A percentile compares a stretch with the other conserved stretches of the same genome.
These are phyloP conservation scores for Ethmia dodecea DNA, from an alignment of 2,888 invertebrate species.

Conservation along the genomic window DNA sequence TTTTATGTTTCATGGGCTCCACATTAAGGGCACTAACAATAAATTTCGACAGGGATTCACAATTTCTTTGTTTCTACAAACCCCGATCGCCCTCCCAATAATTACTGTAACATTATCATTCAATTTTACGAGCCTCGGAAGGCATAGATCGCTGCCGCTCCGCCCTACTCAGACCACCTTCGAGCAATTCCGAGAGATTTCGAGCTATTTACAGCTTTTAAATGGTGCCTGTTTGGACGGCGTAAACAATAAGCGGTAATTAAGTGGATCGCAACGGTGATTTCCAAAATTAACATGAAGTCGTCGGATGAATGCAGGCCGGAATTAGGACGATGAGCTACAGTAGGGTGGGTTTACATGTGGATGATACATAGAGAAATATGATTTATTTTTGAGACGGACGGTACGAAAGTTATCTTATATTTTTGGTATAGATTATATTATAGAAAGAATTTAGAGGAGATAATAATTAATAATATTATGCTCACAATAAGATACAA, in stretches of 20 bases:
- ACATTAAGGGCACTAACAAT: slow-evolving; percentile 22
- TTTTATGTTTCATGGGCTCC: too few species aligned
- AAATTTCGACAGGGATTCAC: slow-evolving; percentile 19
- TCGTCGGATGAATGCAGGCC: slow-evolving; percentile 48
- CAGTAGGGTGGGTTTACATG: slow-evolving; percentile 38
- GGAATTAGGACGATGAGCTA: slow-evolving; percentile 52
- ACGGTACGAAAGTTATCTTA: too few species aligned
- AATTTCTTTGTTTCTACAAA: slow-evolving; percentile 6
- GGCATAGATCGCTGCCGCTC: slow-evolving; percentile 33
- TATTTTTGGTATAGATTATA: too few species aligned
- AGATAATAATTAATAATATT: too few species aligned
- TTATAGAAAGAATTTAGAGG: too few species aligned
- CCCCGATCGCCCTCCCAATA: slow-evolving; percentile 7
- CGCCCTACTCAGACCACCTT: slow-evolving; percentile 37
- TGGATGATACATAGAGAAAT: too few species aligned
- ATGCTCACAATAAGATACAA: too few species aligned
- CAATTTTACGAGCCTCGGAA: slow-evolving; percentile 46
- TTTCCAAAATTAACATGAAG: slow-evolving; percentile 55
- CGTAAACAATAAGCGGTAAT: slow-evolving; percentile 55
- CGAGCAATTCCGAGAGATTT: slow-evolving; percentile 14
- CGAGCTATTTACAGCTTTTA: slow-evolving; percentile 42
- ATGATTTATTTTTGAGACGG: too few species aligned
- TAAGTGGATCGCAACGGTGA: slow-evolving; percentile 49
- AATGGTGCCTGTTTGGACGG: slow-evolving; percentile 39
- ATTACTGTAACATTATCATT: slow-evolving; percentile 32